phyloP scores from a whole-genome alignment of 2,888 invertebrate genomes.

The Brachypalpus laphriformis region DNA sequence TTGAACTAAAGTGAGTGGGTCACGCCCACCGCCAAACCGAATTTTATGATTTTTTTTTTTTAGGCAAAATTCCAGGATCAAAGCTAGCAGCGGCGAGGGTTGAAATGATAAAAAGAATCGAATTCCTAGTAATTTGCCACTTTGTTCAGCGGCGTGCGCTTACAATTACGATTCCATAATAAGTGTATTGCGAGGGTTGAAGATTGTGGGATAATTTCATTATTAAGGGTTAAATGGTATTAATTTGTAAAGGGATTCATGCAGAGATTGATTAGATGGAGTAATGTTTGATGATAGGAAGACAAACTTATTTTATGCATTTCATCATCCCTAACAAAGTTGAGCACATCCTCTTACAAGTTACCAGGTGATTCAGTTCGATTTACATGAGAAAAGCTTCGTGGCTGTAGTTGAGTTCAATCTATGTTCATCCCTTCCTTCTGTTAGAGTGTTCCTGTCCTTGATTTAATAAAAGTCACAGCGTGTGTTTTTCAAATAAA shows the following conservation, averaged over 20 bases:
- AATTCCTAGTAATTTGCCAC: slow-evolving; percentile 52
- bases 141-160: slow-evolving; percentile 52
- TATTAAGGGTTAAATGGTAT: slow-evolving; percentile 62
- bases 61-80: slow-evolving; percentile 24
- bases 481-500: neutral
- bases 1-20: slow-evolving; percentile 43
- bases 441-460: neutral
- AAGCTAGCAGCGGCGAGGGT: slow-evolving; percentile 19
- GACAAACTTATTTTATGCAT: too few relatives aligned
- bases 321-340: too few relatives aligned
- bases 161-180: slow-evolving; percentile 37
- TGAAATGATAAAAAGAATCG: slow-evolving; percentile 1
- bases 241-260: slow-evolving; percentile 50
- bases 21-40: slow-evolving; percentile 23
- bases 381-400: neutral
- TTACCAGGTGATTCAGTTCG: neutral
- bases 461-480: neutral
- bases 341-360: too few relatives aligned
- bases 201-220: slow-evolving; percentile 68
- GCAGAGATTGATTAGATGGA: slow-evolving; percentile 30
- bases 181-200: slow-evolving; percentile 1
- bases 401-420: neutral
- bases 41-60: neutral
- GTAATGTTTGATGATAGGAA: neutral
- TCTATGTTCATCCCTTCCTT: neutral